These are phyloP conservation scores for Flexamia atlantica DNA, from an alignment of 2,888 invertebrate species.

Conservation along the genomic window DNA sequence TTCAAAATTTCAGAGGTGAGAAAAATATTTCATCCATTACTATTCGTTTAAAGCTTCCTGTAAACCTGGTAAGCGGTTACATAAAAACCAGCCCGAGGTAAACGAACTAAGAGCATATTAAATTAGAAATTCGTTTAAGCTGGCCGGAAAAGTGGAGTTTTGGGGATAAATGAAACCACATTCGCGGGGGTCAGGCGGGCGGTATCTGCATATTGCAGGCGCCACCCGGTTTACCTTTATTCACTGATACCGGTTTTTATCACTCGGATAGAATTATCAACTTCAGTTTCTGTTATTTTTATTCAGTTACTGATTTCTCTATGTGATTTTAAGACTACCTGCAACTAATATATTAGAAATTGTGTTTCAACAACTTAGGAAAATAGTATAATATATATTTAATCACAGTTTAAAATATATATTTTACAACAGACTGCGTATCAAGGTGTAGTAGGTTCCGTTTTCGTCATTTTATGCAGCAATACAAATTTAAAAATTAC, in stretches of 20 bases:
- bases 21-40: neutral
- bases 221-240: constrained; percentile 4
- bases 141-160: constrained; percentile 27
- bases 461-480: too few species aligned
- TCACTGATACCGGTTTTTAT: constrained; percentile 6
- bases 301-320: too few species aligned
- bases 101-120: constrained; percentile 40
- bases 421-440: too few species aligned
- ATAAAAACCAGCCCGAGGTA: neutral
- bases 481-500: too few species aligned
- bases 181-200: neutral
- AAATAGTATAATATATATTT: too few species aligned
- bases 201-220: constrained; percentile 41
- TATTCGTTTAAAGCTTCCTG: neutral
- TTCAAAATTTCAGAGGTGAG: too few species aligned
- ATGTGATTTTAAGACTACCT: too few species aligned
- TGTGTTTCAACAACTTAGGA: too few species aligned
- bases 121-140: constrained; percentile 21
- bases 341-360: too few species aligned
- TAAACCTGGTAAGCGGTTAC: constrained; percentile 8
- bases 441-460: too few species aligned
- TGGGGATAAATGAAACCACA: constrained; percentile 14
- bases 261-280: neutral
- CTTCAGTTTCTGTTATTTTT: too few species aligned
- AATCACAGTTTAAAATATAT: too few species aligned